phyloP scores from a whole-genome alignment of 2,113 vertebrate species.

The Antechinus flavipes region DNA sequence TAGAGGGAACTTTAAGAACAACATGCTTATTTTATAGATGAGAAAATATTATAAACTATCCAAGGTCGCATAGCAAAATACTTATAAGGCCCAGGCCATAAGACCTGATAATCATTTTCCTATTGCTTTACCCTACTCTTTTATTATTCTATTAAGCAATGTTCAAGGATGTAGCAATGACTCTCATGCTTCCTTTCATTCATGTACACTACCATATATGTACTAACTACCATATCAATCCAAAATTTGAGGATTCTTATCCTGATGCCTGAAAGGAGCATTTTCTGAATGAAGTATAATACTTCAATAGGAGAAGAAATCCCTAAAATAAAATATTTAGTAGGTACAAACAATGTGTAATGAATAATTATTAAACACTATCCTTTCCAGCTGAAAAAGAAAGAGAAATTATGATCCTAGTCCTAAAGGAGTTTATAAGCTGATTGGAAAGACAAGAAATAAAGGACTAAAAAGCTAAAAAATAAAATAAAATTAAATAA shows the following conservation, averaged over 20 bases:
- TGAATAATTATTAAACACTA: background rate
- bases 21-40: background rate
- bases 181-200: background rate
- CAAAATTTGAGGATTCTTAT: constrained; percentile 28
- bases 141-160: background rate
- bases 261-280: constrained; percentile 24
- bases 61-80: background rate
- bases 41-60: background rate
- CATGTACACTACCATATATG: background rate
- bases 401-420: background rate
- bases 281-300: constrained; percentile 44
- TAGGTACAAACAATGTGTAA: background rate
- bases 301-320: constrained; percentile 19
- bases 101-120: background rate
- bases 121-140: background rate
- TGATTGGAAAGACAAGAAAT: background rate
- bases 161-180: background rate
- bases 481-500: background rate
- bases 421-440: background rate
- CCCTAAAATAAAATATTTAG: constrained; percentile 56
- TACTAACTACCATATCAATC: background rate
- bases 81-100: background rate
- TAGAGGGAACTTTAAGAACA: background rate
- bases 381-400: background rate
- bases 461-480: background rate